These are phyloP conservation scores for Drosophila sulfurigaster DNA, from an alignment of 1,140 invertebrate species.

Conservation along the genomic window DNA sequence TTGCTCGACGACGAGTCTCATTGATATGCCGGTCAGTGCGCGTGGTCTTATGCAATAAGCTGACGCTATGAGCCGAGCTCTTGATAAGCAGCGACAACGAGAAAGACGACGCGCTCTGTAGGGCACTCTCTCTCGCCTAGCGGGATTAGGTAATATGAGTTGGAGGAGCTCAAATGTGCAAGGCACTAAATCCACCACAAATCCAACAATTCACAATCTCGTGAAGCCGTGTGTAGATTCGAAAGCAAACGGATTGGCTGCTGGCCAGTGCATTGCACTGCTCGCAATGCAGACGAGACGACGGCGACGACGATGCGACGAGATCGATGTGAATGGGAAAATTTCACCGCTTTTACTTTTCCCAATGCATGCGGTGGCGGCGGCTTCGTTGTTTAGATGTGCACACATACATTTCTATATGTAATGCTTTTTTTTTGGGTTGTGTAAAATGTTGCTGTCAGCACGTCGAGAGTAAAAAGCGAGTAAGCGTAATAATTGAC, in stretches of 20 bases:
- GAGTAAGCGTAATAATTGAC: constrained; percentile 68
- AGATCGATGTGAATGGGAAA: constrained; percentile 82
- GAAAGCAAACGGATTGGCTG: constrained; percentile 31
- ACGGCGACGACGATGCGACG: constrained; percentile 48
- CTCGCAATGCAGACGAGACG: constrained; percentile 56
- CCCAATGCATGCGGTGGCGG: constrained; percentile 39
- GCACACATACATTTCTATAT: constrained; percentile 13
- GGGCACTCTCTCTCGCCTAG: constrained; percentile 10
- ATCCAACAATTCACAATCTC: constrained; percentile 6
- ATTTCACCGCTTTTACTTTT: constrained; percentile 83
- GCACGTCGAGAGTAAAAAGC: constrained; percentile 48
- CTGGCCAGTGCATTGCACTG: constrained; percentile 68
- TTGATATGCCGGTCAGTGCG: constrained; percentile 69
- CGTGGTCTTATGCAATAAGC: constrained; percentile 58
- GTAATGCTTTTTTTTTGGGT: constrained; percentile 15
- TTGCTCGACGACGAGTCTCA: constrained; percentile 44
- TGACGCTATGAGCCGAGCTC: constrained; percentile 24
- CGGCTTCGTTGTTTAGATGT: constrained; percentile 21
- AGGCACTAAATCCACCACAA: not conserved
- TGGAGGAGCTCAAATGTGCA: constrained; percentile 14
- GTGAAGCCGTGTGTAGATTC: constrained; percentile 8
- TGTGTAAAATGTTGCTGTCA: constrained; percentile 50
- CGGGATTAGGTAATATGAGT: constrained; percentile 33
- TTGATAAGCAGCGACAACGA: constrained; percentile 31
- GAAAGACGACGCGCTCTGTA: constrained; percentile 23